These are phyloP conservation scores for Chionis minor DNA, from an alignment of 2,113 vertebrate genomes.

Conservation along the genomic window DNA sequence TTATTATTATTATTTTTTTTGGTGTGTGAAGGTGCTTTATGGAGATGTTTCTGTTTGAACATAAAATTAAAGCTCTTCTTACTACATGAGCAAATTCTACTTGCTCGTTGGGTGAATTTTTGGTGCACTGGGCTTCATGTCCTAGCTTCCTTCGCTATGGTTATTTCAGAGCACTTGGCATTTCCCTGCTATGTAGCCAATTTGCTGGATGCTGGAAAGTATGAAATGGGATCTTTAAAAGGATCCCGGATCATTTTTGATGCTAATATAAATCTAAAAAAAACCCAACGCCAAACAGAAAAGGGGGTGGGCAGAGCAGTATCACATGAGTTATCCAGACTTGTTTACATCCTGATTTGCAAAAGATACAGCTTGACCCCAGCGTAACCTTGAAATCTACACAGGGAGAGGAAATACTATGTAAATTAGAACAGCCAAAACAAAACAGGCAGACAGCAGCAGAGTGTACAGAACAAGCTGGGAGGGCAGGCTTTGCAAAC, in stretches of 20 bases:
- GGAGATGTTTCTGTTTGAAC: background rate
- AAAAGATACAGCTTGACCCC: conserved; percentile 49
- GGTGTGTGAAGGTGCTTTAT: background rate
- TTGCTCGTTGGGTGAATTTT: background rate
- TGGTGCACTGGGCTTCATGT: background rate
- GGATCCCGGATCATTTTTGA: background rate
- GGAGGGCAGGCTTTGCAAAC: background rate
- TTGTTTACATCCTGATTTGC: conserved; percentile 67
- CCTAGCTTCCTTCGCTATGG: background rate
- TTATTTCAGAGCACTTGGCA: conserved; percentile 34
- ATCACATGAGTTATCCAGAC: conserved; percentile 17
- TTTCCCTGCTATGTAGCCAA: conserved; percentile 6
- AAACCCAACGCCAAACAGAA: background rate
- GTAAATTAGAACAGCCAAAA: conserved; percentile 53
- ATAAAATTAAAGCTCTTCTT: background rate
- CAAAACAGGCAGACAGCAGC: conserved; percentile 21
- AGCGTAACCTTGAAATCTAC: conserved; percentile 27
- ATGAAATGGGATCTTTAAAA: conserved; percentile 33
- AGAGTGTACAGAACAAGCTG: background rate
- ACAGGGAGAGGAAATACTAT: conserved; percentile 54
- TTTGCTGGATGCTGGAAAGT: conserved; percentile 14
- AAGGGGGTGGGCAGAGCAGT: background rate
- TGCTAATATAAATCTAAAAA: conserved; percentile 32
- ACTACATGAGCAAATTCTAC: background rate
- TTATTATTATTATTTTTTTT: background rate